phyloP scores from a whole-genome alignment of 2,888 invertebrate species.

The Himalopsyche anomala region DNA sequence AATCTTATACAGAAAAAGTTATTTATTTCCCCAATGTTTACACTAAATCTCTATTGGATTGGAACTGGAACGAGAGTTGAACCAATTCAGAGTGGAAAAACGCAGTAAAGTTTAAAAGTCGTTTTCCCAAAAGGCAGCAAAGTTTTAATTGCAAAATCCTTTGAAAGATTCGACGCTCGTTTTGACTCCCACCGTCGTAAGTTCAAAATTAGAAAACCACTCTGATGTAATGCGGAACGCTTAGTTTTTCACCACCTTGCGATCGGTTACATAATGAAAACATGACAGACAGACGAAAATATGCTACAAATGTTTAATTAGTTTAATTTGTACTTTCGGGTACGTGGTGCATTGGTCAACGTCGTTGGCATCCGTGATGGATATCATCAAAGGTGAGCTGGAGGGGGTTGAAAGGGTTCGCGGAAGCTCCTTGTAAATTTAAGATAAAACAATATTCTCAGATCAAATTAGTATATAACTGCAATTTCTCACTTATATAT shows the following conservation, averaged over 20 bases:
- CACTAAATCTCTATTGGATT: background rate
- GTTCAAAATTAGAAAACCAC: slow-evolving; percentile 15
- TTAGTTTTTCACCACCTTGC: background rate
- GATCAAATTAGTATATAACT: too few relatives aligned
- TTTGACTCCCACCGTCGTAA: background rate
- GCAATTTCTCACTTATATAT: too few relatives aligned
- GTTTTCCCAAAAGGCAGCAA: slow-evolving; percentile 6
- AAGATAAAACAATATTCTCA: too few relatives aligned
- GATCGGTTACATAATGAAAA: too few relatives aligned
- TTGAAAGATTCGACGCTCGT: slow-evolving; percentile 5
- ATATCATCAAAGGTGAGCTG: too few relatives aligned
- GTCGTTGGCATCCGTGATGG: too few relatives aligned
- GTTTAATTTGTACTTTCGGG: too few relatives aligned
- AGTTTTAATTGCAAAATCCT: background rate
- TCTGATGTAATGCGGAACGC: background rate
- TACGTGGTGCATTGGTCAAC: too few relatives aligned
- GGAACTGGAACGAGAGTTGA: background rate
- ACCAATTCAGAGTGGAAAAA: slow-evolving; percentile 3
- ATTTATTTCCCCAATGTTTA: background rate
- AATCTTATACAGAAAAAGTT: background rate
- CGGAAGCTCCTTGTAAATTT: too few relatives aligned
- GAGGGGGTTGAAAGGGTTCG: too few relatives aligned
- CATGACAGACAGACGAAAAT: too few relatives aligned
- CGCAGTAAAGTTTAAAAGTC: slow-evolving; percentile 26
- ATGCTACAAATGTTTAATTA: too few relatives aligned